Conservation (phyloP, 2,888 invertebrate species). For the Drosophila leonis region DNA sequence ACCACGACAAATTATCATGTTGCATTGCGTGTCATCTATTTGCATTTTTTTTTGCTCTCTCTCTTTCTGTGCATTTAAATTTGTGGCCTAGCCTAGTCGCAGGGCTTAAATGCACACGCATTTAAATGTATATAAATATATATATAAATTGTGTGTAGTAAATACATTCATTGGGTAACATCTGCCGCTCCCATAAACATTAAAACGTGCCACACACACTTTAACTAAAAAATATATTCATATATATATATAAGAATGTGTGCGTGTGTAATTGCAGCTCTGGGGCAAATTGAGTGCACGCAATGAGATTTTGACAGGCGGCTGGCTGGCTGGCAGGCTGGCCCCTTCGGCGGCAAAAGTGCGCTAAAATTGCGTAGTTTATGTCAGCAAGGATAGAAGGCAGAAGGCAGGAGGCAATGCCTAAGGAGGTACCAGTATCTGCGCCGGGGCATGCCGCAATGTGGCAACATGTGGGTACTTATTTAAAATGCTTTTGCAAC, state of each 20-base stretch:
- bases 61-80: conserved; percentile 44
- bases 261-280: conserved; percentile 58
- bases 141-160: conserved; percentile 17
- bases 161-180: conserved; percentile 58
- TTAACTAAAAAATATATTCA: conserved; percentile 36
- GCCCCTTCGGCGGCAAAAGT: conserved; percentile 40
- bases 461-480: conserved; percentile 78
- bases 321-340: conserved; percentile 28
- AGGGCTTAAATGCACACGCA: conserved; percentile 29
- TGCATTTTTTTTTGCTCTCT: conserved; percentile 59
- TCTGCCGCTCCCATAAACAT: conserved; percentile 56
- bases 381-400: conserved; percentile 24
- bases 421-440: conserved; percentile 10
- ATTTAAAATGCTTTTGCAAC: conserved; percentile 59
- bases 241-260: conserved; percentile 15
- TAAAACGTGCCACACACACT: conserved; percentile 40
- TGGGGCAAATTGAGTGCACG: conserved; percentile 57
- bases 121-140: conserved; percentile 6
- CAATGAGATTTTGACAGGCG: conserved; percentile 68
- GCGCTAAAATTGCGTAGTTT: conserved; percentile 72
- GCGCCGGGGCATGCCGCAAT: conserved; percentile 45
- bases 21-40: conserved; percentile 65
- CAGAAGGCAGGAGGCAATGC: background rate
- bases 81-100: conserved; percentile 51
- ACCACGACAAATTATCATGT: conserved; percentile 67